Evolutionary conservation across 2,888 invertebrate species (phyloP).

Genomic region (Asteroscopus sphinx): DNA sequence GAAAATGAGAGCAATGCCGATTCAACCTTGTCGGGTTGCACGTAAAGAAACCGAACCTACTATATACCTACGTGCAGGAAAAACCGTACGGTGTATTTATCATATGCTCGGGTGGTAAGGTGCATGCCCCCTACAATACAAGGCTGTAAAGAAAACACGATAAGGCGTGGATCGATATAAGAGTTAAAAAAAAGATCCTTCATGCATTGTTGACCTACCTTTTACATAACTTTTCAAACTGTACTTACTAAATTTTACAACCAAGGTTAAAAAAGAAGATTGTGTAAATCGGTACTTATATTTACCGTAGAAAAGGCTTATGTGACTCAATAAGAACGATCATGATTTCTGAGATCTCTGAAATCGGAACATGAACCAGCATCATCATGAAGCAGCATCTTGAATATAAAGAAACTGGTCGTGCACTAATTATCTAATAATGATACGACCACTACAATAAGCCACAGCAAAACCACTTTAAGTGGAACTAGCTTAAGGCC

Average conservation of each 20-base stretch:
- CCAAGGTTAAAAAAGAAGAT: too few species aligned
- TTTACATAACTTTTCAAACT: not conserved
- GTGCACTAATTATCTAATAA: too few species aligned
- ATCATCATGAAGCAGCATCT: too few species aligned
- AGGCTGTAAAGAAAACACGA: constrained; percentile 3
- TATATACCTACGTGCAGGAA: constrained; percentile 23
- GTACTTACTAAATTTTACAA: not conserved
- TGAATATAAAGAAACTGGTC: too few species aligned
- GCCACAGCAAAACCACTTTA: too few species aligned
- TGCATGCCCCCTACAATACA: constrained; percentile 3
- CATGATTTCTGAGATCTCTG: too few species aligned
- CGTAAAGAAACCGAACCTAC: constrained; percentile 29
- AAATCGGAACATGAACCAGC: too few species aligned
- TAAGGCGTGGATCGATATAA: not conserved
- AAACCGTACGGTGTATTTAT: constrained; percentile 23
- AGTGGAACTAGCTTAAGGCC: too few species aligned
- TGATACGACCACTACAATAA: too few species aligned
- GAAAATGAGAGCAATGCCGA: constrained; percentile 71
- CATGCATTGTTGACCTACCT: not conserved
- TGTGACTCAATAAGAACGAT: too few species aligned
- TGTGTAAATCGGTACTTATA: too few species aligned
- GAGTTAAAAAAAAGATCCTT: constrained; percentile 1
- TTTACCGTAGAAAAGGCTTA: too few species aligned
- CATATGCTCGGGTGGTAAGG: constrained; percentile 4
- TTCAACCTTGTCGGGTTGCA: constrained; percentile 58